Evolutionary conservation across 2,888 invertebrate genomes (phyloP), one percentile per base, ranked within the genome.

Genomic region (Nephrotoma appendiculata): DNA sequence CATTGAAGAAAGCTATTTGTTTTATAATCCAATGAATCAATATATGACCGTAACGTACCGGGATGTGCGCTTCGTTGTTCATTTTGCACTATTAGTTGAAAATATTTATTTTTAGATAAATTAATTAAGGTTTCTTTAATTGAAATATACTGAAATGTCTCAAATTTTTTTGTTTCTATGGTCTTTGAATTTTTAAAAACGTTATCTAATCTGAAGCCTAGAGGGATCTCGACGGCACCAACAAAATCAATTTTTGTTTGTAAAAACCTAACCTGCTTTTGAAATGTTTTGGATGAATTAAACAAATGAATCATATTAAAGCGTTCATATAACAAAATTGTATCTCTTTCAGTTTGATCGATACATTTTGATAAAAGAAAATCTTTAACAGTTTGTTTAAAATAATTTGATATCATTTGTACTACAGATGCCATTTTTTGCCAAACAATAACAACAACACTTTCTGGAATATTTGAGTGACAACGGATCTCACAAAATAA

Each of bases 81-180:
- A 19, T 19, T 19, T 44, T 44, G 44, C 9, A 9, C 44, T 44
- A 44, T 44, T 7, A 9, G 2, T n/a, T 2, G 11, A 71, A 71
- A n/a, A 86, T 43, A 19, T 57, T 86, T 43, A 44, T 43, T 86
- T 11, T n/a, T 2, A 15, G 83, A 71, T 42, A 86, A 83, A 19
- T 31, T 83, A 12, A 19, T n/a, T 6, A 86, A 71, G 31, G 7
- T n/a, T 12, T 86, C 43, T 57, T 41, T 86, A 15, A 86, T 83
- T n/a, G 86, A 86, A 19, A 86, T 86, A 15, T 86, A 86, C 83
- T 86, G 86, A 71, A 86, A 86, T 15, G 83, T 86, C 43, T 86
- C 86, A 19, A 83, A n/a, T 44, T 7, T 7, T 19, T 12, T 7
- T 86, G 19, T 86, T 86, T 42, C 15, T 12, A 9, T 19, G 44